Evolutionary conservation across 2,888 invertebrate genomes (phyloP).

Genomic region (Mamestra brassicae): DNA sequence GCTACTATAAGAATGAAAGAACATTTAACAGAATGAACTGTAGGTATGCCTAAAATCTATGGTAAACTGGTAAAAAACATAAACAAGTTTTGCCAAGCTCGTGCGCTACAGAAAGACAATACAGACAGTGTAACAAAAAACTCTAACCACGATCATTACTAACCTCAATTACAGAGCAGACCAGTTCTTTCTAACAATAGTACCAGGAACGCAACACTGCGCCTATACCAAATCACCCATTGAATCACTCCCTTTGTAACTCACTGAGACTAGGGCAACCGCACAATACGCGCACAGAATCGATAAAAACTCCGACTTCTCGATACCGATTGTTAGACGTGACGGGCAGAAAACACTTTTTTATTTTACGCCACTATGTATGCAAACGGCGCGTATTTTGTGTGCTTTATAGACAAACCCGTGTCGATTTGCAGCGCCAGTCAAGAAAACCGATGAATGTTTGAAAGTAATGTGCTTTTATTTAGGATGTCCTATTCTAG

Average conservation of each 20-base stretch:
- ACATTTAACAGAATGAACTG: not conserved
- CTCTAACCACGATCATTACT: conserved; percentile 28
- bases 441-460: conserved; percentile 24
- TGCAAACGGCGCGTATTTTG: conserved; percentile 50
- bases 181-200: conserved; percentile 48
- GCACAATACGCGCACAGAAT: conserved; percentile 58
- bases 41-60: not conserved
- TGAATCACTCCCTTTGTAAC: conserved; percentile 59
- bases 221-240: conserved; percentile 49
- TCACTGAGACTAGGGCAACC: conserved; percentile 57
- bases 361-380: conserved; percentile 34
- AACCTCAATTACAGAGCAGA: conserved; percentile 39
- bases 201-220: conserved; percentile 18
- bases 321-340: conserved; percentile 59
- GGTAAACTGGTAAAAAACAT: not conserved
- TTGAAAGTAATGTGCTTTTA: conserved; percentile 15
- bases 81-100: not conserved
- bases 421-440: conserved; percentile 7
- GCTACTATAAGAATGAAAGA: not conserved
- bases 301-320: conserved; percentile 57
- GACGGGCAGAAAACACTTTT: conserved; percentile 50
- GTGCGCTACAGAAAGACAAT: not conserved
- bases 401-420: conserved; percentile 41
- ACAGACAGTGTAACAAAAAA: conserved; percentile 17
- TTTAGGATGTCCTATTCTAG: conserved; percentile 13